These are phyloP conservation scores for Eptesicus fuscus DNA, from an alignment of 2,113 vertebrate genomes.

Conservation along the genomic window DNA sequence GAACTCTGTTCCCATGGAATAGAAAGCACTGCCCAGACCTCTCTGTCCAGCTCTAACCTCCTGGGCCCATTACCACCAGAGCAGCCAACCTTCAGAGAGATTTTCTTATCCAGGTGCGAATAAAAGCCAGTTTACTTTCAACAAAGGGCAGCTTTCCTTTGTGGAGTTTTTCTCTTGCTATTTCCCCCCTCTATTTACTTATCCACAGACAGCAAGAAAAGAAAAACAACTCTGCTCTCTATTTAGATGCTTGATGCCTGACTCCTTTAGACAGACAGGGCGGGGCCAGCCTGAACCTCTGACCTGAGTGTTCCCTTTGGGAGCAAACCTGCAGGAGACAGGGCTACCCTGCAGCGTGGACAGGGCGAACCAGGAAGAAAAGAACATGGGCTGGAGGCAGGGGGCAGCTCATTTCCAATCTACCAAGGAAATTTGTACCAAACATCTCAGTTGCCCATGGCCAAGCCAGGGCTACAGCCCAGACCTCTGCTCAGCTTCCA, in stretches of 20 bases:
- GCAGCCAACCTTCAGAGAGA: slow-evolving; percentile 9
- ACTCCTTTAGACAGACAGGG: not conserved
- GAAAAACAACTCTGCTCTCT: slow-evolving; percentile 53
- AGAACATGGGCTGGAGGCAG: too few relatives aligned
- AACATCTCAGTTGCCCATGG: not conserved
- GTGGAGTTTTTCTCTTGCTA: not conserved
- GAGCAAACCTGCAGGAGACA: not conserved
- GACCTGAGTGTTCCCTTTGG: not conserved
- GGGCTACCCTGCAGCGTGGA: not conserved
- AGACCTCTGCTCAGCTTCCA: too few relatives aligned
- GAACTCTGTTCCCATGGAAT: not conserved
- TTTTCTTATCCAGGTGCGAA: slow-evolving; percentile 50
- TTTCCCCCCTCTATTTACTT: slow-evolving; percentile 51
- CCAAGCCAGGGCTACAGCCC: not conserved
- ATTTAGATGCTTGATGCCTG: slow-evolving; percentile 33
- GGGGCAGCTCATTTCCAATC: too few relatives aligned
- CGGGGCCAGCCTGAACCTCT: not conserved
- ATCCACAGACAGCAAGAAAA: slow-evolving; percentile 41
- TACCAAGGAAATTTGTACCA: too few relatives aligned
- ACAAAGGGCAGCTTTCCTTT: slow-evolving; percentile 27
- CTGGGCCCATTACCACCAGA: slow-evolving; percentile 21
- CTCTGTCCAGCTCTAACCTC: slow-evolving; percentile 17
- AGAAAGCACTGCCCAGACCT: not conserved
- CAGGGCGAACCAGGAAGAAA: too few relatives aligned
- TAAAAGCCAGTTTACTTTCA: slow-evolving; percentile 53